A percentile compares a stretch with the other conserved stretches of the same genome.
These are phyloP conservation scores for Micoletzkya japonica DNA, from an alignment of 2,888 invertebrate genomes.

Conservation along the genomic window DNA sequence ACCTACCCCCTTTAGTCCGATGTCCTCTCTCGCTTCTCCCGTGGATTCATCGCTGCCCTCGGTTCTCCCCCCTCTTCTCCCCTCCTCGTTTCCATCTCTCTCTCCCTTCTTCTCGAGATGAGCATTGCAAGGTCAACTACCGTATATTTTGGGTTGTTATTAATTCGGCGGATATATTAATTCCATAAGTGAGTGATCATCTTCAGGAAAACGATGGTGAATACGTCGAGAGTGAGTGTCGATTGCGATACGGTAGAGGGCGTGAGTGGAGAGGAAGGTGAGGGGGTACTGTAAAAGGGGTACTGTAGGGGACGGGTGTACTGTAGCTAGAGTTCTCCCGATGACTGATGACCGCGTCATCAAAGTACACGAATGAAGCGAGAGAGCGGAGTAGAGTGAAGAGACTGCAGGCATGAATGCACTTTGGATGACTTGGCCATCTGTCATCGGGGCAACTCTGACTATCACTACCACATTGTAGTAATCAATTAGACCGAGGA, in stretches of 20 bases:
- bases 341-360: too few relatives aligned
- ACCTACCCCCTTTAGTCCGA: neutral
- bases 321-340: too few relatives aligned
- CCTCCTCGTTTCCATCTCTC: constrained; percentile 2
- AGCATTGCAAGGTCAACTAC: constrained; percentile 12
- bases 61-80: constrained; percentile 16
- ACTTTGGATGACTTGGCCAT: too few relatives aligned
- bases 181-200: neutral
- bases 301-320: too few relatives aligned
- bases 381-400: too few relatives aligned
- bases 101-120: constrained; percentile 10
- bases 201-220: neutral
- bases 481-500: too few relatives aligned
- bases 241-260: constrained; percentile 18
- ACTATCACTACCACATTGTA: too few relatives aligned
- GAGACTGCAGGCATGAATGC: too few relatives aligned
- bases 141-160: too few relatives aligned
- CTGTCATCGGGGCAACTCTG: too few relatives aligned
- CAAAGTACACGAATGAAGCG: too few relatives aligned
- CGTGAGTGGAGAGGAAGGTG: neutral
- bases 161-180: too few relatives aligned
- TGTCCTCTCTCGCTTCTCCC: constrained; percentile 6
- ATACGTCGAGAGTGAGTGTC: constrained; percentile 7
- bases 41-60: neutral
- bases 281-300: neutral